Evolutionary conservation across 2,888 invertebrate species (phyloP).

Genomic region (Tineola bisselliella): DNA sequence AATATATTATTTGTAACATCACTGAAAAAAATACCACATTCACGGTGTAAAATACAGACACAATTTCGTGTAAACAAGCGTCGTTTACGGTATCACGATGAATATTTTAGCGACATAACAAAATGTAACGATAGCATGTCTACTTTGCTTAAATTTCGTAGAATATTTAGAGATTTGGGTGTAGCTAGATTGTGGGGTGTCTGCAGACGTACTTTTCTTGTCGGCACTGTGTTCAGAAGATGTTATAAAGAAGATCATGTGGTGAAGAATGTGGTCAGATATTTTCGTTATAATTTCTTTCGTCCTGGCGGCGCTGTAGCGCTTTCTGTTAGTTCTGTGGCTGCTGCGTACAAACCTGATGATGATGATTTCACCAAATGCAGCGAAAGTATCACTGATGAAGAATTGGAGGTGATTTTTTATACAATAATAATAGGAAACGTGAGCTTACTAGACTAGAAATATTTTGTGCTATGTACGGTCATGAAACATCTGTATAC

Average conservation of each 20-base stretch:
- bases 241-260: constrained; percentile 38
- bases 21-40: constrained; percentile 17
- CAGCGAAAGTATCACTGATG: constrained; percentile 40
- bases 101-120: background rate
- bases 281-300: constrained; percentile 43
- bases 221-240: constrained; percentile 40
- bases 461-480: too few relatives aligned
- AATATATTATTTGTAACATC: constrained; percentile 30
- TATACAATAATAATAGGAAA: too few relatives aligned
- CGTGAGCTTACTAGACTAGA: too few relatives aligned
- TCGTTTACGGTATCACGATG: background rate
- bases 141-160: constrained; percentile 27
- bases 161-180: constrained; percentile 41
- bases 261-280: constrained; percentile 45
- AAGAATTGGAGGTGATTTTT: constrained; percentile 42
- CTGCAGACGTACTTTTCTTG: constrained; percentile 41
- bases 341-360: constrained; percentile 41
- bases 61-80: constrained; percentile 1
- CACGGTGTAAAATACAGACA: background rate
- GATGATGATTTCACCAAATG: constrained; percentile 26
- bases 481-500: too few relatives aligned
- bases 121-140: constrained; percentile 28
- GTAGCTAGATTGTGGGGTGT: constrained; percentile 40
- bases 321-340: constrained; percentile 49
- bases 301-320: constrained; percentile 42